Conservation (phyloP, 1,140 invertebrate species). For the Hypsibius dujardini region DNA sequence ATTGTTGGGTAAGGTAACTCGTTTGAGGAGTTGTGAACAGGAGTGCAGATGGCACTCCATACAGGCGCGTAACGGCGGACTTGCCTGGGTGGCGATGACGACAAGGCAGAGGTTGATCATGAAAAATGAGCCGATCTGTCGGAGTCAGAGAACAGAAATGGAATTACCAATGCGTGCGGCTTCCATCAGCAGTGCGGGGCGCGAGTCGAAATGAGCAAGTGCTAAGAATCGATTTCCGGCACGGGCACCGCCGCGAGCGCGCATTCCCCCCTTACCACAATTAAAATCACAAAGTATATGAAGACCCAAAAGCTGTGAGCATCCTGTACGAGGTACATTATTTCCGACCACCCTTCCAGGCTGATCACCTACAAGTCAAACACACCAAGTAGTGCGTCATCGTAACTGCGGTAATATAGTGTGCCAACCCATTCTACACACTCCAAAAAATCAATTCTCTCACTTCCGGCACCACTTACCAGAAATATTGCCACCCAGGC, state of each 20-base stretch:
- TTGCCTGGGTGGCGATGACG: slow-evolving; percentile 84
- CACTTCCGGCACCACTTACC: slow-evolving; percentile 44
- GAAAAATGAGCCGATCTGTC: slow-evolving; percentile 98
- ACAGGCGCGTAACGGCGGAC: no score
- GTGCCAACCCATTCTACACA: neutral
- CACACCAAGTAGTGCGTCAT: slow-evolving; percentile 10
- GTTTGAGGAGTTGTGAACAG: no score
- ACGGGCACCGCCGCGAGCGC: no score
- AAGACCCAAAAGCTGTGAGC: slow-evolving; percentile 99
- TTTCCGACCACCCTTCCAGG: slow-evolving; percentile 80
- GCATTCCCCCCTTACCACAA: slow-evolving; percentile 96
- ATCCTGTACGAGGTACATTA: slow-evolving; percentile 99
- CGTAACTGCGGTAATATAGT: slow-evolving; percentile 9
- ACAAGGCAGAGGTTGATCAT: slow-evolving; percentile 99
- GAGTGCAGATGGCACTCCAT: no score
- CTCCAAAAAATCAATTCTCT: slow-evolving; percentile 6
- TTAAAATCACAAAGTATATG: slow-evolving; percentile 97
- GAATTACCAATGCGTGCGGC: no score
- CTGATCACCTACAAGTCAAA: slow-evolving; percentile 41
- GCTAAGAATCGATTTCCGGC: no score
- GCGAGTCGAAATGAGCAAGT: no score
- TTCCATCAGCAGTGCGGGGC: no score
- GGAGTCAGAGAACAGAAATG: slow-evolving; percentile 26
- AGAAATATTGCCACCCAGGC: slow-evolving; percentile 99
- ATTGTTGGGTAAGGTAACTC: no score